These are phyloP conservation scores for Hydroisotoma schaefferi DNA, from an alignment of 2,888 invertebrate genomes.

Conservation along the genomic window DNA sequence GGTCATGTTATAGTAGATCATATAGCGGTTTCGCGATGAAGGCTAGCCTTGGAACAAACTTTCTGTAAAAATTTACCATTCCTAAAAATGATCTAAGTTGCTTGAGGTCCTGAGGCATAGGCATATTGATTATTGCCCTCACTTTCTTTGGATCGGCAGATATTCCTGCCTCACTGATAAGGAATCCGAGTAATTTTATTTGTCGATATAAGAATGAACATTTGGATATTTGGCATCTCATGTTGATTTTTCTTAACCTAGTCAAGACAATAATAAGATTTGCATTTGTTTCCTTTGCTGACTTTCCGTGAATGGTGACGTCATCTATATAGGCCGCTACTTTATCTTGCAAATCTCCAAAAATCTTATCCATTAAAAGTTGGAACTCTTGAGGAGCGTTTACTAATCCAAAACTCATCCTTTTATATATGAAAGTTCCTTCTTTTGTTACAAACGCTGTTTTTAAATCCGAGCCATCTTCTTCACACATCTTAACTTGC, in stretches of 20 bases:
- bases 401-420: no score
- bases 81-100: slow-evolving; percentile 49
- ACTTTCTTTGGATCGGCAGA: slow-evolving; percentile 50
- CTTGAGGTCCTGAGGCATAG: slow-evolving; percentile 43
- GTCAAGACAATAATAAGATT: background rate
- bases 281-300: background rate
- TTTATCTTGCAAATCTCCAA: background rate
- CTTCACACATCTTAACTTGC: no score
- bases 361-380: background rate
- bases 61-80: slow-evolving; percentile 51
- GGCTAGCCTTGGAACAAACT: slow-evolving; percentile 50
- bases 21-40: slow-evolving; percentile 48
- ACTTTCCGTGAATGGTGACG: background rate
- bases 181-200: slow-evolving; percentile 49
- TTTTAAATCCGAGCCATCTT: no score
- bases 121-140: slow-evolving; percentile 49
- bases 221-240: slow-evolving; percentile 39
- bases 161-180: slow-evolving; percentile 47
- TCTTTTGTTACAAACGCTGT: no score
- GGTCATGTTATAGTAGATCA: no score
- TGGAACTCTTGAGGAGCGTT: no score
- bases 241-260: background rate
- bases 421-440: no score
- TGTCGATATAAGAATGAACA: slow-evolving; percentile 46
- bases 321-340: slow-evolving; percentile 11